Evolutionary conservation across 1,140 invertebrate species (phyloP).

Genomic region (fruit fly (Drosophila melanogaster)): Release_6_plus_ISO1_MT NT_033779.5:16632501-16633000

Average conservation of each 20-base stretch:
- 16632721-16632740: not conserved
- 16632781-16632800: constrained; percentile 43
- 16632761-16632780: constrained; percentile 44
- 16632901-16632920: constrained; percentile 57
- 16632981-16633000: constrained; percentile 49
- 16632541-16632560: constrained; percentile 2
- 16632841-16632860: constrained; percentile 2
- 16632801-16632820: constrained; percentile 51
- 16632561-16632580: not conserved
- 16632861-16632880: constrained; percentile 31
- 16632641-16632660: constrained; percentile 40
- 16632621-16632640: constrained; percentile 34
- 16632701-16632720: constrained; percentile 22
- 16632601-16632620: constrained; percentile 35
- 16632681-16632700: constrained; percentile 64
- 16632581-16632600: constrained; percentile 13
- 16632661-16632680: constrained; percentile 30
- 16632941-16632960: constrained; percentile 36
- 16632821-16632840: constrained; percentile 50
- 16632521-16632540: not conserved
- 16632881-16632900: constrained; percentile 59
- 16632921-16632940: constrained; percentile 44
- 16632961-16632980: constrained; percentile 34
- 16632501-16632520: not conserved
- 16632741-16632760: constrained; percentile 15